Conservation (phyloP, 2,797 vertebrate species). For the Selene dorsalis region DNA sequence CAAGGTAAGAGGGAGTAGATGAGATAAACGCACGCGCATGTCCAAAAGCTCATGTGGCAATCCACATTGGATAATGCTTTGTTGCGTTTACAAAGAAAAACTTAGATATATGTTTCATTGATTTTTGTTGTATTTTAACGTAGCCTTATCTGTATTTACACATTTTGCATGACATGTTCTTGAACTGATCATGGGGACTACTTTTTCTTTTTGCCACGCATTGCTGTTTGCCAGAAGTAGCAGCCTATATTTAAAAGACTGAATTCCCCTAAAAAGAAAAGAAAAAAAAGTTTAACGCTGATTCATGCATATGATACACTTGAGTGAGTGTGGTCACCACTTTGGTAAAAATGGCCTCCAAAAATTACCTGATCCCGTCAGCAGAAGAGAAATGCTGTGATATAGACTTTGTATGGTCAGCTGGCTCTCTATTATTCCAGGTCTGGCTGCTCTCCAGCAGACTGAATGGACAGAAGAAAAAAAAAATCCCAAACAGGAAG, state of each 20-base stretch:
- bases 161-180: background rate
- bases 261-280: background rate
- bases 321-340: conserved; percentile 5
- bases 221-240: background rate
- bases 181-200: background rate
- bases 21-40: background rate
- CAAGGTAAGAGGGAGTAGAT: conserved; percentile 77
- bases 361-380: conserved; percentile 8
- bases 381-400: conserved; percentile 4
- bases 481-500: conserved; percentile 64
- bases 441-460: conserved; percentile 52
- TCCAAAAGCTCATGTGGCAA: background rate
- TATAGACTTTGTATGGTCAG: conserved; percentile 36
- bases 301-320: conserved; percentile 22
- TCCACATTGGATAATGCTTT: background rate
- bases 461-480: conserved; percentile 33
- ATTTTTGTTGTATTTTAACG: conserved; percentile 15
- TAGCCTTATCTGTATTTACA: background rate
- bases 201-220: background rate
- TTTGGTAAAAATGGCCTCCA: background rate
- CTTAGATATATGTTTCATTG: too few relatives aligned
- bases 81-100: background rate
- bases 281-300: background rate
- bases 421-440: conserved; percentile 48
- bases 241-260: background rate